Base-by-base conservation (phyloP, 2,888 invertebrate genomes). In the Catocala nupta region DNA sequence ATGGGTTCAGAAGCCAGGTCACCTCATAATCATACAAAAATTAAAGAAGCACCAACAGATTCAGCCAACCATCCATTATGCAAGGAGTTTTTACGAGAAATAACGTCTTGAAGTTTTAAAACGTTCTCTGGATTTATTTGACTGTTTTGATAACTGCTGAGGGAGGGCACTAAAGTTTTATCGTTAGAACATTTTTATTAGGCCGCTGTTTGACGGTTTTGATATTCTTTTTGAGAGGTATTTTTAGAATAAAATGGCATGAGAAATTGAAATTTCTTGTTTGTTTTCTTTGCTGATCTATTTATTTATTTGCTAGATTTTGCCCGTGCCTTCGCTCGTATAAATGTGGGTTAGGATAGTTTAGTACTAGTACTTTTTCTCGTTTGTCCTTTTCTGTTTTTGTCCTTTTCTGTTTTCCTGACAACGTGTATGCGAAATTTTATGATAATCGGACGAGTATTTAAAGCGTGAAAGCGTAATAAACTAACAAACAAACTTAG, bases 111-210 rank as follows among this genome's bases (percentile, higher is more conserved):
- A 80, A 83, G 80, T 81, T 87, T 84, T 83, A 83, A 86, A 86
- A 79, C 70, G 77, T 65, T 74, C 65, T 71, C 63, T 64, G 84
- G 84, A 86, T 89, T 88, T 84, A 84, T 85, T 85, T 83, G 78
- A 83, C 76, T 82, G 82, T 82, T 82, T 78, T 84, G 85, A 84
- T 84, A 84, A 82, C 82, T 83, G 81, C 78, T 73, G 61, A 71
- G 75, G 72, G 72, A 73, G 63, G 59, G 64, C 68, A 67, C 69
- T 75, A 71, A 75, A 75, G 36, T 76, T 77, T 75, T 71, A 75
- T 78, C 73, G 59, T 64, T 63, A 76, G 73, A 78, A 73, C 63
- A 63, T 72, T 68, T 71, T 78, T 73, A 73, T 69, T 69, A 63
- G 55, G 9, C 36, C 65, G 58, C 13, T 72, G 65, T 63, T 74